Evolutionary conservation across 2,113 vertebrate genomes (phyloP), one percentile per base, ranked within the genome.

Genomic region (Mesocricetus auratus): DNA sequence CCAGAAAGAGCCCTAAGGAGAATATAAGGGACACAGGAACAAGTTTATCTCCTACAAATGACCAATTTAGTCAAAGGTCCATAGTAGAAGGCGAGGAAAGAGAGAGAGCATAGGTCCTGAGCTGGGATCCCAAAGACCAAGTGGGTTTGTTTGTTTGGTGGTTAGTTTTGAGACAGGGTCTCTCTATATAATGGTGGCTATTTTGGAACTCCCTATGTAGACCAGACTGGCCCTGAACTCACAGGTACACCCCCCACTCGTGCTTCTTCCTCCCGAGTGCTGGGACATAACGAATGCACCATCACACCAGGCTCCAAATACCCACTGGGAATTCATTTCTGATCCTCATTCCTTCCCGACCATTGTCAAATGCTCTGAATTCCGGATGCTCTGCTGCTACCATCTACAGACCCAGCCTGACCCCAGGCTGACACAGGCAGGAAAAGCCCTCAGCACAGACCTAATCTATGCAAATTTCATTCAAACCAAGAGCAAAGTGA

Each of bases 401-500:
- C 73, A 36, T 53, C 42, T 31, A 29, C 71, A 47, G 6, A 33
- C 47, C 24, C 64, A 77, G 81, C 50, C 91, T 5, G 7, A 79
- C 47, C 47, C 29, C 12, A 45, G 42, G 42, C 82, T 69, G 36
- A 68, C 50, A 42, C 13, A 47, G 62, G 58, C 75, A 73, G 47
- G 47, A 39, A 89, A 56, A 42, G 24, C 19, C 26, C 4, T 33
- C 69, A 42, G 64, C 58, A 81, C 3, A 73, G 62, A 29, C 11
- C 42, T 62, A 36, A 26, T 19, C 50, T 36, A 31, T 53, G 78
- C 62, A 95, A 90, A 96, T 82, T 83, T 81, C 77, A 93, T 90
- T 94, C 92, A 92, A 42, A 73, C 36, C 12, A 33, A 87, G 42
- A 91, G 15, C 64, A 66, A 91, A 66, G 7, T 87, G 60, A 87